Evolutionary conservation across 2,888 invertebrate species (phyloP).

Genomic region (Polyploca ridens): DNA sequence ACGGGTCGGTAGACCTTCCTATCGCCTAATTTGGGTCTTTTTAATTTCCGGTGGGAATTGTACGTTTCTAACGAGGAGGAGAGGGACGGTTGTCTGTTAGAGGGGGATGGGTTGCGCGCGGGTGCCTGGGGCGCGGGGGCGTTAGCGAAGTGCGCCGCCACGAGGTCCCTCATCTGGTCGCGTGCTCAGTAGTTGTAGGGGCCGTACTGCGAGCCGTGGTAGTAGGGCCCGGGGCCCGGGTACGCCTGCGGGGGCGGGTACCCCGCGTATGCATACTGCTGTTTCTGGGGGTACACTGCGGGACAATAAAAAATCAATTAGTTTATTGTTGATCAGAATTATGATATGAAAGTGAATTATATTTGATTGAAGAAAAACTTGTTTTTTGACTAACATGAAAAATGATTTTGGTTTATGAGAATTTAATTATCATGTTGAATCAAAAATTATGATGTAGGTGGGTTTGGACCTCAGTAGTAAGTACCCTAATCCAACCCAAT

Average conservation of each 20-base stretch:
- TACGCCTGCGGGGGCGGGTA: conserved; percentile 93
- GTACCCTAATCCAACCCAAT: conserved; percentile 5
- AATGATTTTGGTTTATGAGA: too few species aligned
- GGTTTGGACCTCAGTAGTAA: not conserved
- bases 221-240: conserved; percentile 94
- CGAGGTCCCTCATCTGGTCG: conserved; percentile 82
- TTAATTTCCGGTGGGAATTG: conserved; percentile 74
- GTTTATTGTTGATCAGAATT: not conserved
- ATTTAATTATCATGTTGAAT: too few species aligned
- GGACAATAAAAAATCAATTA: conserved; percentile 16
- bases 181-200: conserved; percentile 94
- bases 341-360: too few species aligned
- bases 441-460: not conserved
- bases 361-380: not conserved
- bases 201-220: conserved; percentile 96
- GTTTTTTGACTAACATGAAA: not conserved
- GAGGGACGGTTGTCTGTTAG: conserved; percentile 39
- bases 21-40: conserved; percentile 66
- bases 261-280: conserved; percentile 95
- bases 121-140: conserved; percentile 79
- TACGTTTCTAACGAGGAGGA: conserved; percentile 63
- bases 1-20: conserved; percentile 71
- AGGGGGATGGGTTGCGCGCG: conserved; percentile 68
- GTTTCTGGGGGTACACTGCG: conserved; percentile 97
- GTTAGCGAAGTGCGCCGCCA: conserved; percentile 76